phyloP scores from a whole-genome alignment of 2,113 vertebrate genomes.

The Orthonyx spaldingii region DNA sequence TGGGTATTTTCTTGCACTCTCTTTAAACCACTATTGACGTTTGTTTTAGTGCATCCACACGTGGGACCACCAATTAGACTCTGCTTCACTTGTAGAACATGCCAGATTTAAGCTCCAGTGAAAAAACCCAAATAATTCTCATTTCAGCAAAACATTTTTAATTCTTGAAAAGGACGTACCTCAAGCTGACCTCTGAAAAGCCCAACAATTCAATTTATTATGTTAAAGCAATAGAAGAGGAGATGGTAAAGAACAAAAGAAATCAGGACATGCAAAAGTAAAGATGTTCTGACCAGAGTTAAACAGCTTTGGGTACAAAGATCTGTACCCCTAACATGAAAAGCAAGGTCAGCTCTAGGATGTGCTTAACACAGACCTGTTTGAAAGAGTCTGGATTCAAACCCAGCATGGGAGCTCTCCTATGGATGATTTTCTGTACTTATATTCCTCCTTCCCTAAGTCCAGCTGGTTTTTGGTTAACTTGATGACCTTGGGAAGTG shows the following conservation, averaged over 20 bases:
- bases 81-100: background rate
- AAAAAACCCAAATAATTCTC: background rate
- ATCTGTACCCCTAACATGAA: background rate
- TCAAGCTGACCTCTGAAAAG: background rate
- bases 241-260: background rate
- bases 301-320: background rate
- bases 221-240: background rate
- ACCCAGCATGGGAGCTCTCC: rapidly evolving
- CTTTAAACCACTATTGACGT: constrained; percentile 13
- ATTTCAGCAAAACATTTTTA: background rate
- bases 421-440: background rate
- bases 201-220: background rate
- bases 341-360: background rate
- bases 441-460: background rate
- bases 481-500: background rate
- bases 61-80: background rate
- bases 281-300: background rate
- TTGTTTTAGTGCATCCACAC: background rate
- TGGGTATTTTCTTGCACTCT: constrained; percentile 14
- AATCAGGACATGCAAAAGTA: background rate
- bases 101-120: background rate
- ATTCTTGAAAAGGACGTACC: background rate
- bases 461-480: background rate
- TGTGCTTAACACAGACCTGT: background rate
- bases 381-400: background rate